These are phyloP conservation scores for Ataeniobius toweri DNA, from an alignment of 2,797 vertebrate species.

Conservation along the genomic window DNA sequence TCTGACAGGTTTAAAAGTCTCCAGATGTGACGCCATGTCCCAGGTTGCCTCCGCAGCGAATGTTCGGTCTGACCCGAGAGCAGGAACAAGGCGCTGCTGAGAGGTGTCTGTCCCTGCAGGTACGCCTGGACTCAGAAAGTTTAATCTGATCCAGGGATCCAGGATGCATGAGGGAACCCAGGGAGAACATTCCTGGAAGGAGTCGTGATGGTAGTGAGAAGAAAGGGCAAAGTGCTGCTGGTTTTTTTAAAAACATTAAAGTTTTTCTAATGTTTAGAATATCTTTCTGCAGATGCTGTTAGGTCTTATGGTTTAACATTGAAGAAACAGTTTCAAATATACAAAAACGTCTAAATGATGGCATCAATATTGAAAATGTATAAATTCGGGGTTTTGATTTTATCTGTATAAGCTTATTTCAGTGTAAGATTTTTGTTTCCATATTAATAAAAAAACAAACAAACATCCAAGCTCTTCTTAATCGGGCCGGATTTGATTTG, in stretches of 20 bases:
- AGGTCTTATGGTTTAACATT: background rate
- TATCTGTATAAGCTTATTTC: no score
- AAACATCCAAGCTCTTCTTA: no score
- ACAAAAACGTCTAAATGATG: no score
- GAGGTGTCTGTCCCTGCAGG: conserved; percentile 5
- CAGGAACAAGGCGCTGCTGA: background rate
- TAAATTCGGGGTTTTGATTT: no score
- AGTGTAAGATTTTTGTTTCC: no score
- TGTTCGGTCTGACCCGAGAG: conserved; percentile 19
- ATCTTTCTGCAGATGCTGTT: background rate
- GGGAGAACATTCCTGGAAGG: background rate
- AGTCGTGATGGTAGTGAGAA: no score
- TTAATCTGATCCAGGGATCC: background rate
- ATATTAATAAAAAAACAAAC: no score
- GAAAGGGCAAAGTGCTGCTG: background rate
- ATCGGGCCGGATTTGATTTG: no score
- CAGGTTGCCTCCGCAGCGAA: conserved; percentile 28
- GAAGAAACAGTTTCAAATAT: background rate
- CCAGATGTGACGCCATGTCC: conserved; percentile 38
- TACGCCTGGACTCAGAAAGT: background rate
- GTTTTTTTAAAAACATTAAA: background rate
- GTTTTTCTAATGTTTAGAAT: background rate
- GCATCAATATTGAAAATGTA: no score
- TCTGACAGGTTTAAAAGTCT: conserved; percentile 47
- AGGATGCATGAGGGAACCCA: background rate